Evolutionary conservation across 1,140 invertebrate genomes (phyloP), one percentile per base, ranked within the genome.

Genomic region (Pseudachorutes palmiensis): DNA sequence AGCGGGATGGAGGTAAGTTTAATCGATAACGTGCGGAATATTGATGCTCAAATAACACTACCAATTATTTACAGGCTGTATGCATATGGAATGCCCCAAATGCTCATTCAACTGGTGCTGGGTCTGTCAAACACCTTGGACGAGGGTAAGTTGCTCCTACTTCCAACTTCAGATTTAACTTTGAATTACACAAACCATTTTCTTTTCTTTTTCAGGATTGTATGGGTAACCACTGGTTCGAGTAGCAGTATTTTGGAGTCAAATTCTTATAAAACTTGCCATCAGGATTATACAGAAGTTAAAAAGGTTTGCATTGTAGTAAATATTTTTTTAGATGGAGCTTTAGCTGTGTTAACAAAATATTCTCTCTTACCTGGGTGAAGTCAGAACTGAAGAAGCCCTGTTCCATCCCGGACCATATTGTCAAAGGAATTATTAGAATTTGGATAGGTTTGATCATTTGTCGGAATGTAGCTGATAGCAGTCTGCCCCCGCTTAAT

Each of bases 331-430:
- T n/a, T n/a, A n/a, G n/a, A n/a, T n/a, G n/a, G n/a, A n/a, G n/a
- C n/a, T n/a, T n/a, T n/a, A n/a, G n/a, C n/a, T n/a, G n/a, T n/a
- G n/a, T n/a, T n/a, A n/a, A n/a, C n/a, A n/a, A n/a, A n/a, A n/a
- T n/a, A n/a, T n/a, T n/a, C n/a, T n/a, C n/a, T n/a, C n/a, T n/a
- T n/a, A 92, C 90, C 82, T 90, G 90, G 3, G 94, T 97, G 76
- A 91, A 98, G 74, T 97, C 92, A 49, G 92, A 92, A 16, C 89
- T 88, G 66, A 97, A 91, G 80, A 97, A 97, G 0, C 92, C 93
- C 78, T 98, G 94, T 77, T 98, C 94, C 83, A 98, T 89, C 57
- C 95, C 95, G 74, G 95, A 97, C 86, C 92, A 98, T 33, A 98
- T 80, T 0, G 95, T 98, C 65, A 98, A 87, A 0, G 94, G 93